Evolutionary conservation across 2,888 invertebrate species (phyloP), one percentile per base, ranked within the genome.

Genomic region (Leuctra nigra): DNA sequence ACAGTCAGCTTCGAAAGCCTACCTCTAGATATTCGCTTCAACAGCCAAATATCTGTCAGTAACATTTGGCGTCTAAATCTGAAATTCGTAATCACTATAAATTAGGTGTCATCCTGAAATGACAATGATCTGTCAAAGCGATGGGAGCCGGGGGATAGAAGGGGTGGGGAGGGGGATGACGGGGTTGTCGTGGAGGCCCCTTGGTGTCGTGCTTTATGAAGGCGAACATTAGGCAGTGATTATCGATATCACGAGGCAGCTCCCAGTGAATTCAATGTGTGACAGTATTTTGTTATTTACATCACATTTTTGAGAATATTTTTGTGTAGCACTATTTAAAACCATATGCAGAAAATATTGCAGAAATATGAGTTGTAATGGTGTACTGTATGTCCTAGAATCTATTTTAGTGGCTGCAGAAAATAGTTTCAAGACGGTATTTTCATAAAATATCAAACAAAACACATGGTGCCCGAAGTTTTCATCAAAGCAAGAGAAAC

Each of bases 21-120:
- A n/a, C n/a, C n/a, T n/a, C n/a, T n/a, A n/a, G n/a, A n/a, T n/a
- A n/a, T n/a, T n/a, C n/a, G n/a, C n/a, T n/a, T n/a, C n/a, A n/a
- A n/a, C n/a, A n/a, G n/a, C n/a, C n/a, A 39, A 39, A 39, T 39
- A 16, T 18, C 16, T 39, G 39, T 39, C 39, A 39, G 20, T 18
- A 20, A n/a, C 44, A 44, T 23, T 44, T 18, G 20, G 44, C 23
- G 44, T 23, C 44, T 13, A 4, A 44, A 44, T 23, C 44, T 44
- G 23, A 23, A 44, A 23, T 23, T 44, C n/a, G 44, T 44, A 44
- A 44, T 20, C 44, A 44, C 44, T 23, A 44, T 44, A 44, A 44
- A 44, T 44, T 44, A 44, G 44, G 44, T 44, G 44, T 13, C 44
- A 44, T 44, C 44, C 44, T 44, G 44, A 23, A 44, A 44, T 44